These are phyloP conservation scores for Bellardia bayeri DNA, from an alignment of 2,888 invertebrate species.

Conservation along the genomic window DNA sequence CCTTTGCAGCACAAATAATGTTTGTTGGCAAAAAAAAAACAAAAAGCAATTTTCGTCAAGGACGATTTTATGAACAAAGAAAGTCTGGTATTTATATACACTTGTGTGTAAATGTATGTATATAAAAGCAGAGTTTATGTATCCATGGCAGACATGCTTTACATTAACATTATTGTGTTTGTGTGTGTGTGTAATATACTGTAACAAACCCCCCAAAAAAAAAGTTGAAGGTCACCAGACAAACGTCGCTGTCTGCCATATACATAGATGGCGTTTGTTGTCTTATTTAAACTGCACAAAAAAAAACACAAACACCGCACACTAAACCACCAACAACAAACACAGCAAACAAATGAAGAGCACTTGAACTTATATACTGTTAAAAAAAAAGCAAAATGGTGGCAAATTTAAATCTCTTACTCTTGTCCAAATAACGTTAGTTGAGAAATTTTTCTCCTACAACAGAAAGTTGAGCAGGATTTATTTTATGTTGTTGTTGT, in stretches of 20 bases:
- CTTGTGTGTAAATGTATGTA: neutral
- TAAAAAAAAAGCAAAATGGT: neutral
- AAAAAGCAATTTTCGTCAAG: slow-evolving; percentile 62
- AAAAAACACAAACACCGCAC: slow-evolving; percentile 1
- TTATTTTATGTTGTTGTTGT: neutral
- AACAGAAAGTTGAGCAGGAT: too few relatives aligned
- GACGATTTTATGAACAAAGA: slow-evolving; percentile 70
- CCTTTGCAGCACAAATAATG: slow-evolving; percentile 49
- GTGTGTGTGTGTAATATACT: neutral
- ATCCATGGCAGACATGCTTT: slow-evolving; percentile 40
- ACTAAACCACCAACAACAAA: neutral
- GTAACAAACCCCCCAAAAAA: slow-evolving; percentile 33
- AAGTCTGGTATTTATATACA: slow-evolving; percentile 38
- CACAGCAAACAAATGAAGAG: slow-evolving; percentile 22
- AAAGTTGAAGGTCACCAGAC: slow-evolving; percentile 83
- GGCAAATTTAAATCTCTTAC: slow-evolving; percentile 26
- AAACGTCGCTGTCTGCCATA: slow-evolving; percentile 75
- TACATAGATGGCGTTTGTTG: slow-evolving; percentile 62
- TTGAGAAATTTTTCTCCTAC: neutral
- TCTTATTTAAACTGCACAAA: slow-evolving; percentile 37
- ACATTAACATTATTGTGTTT: neutral
- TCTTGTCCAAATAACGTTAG: neutral
- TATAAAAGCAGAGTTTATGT: slow-evolving; percentile 31
- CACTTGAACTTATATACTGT: slow-evolving; percentile 53
- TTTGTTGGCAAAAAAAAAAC: slow-evolving; percentile 32